These are phyloP conservation scores for Oreochromis spilurus DNA, from an alignment of 2,113 vertebrate species.

Conservation along the genomic window DNA sequence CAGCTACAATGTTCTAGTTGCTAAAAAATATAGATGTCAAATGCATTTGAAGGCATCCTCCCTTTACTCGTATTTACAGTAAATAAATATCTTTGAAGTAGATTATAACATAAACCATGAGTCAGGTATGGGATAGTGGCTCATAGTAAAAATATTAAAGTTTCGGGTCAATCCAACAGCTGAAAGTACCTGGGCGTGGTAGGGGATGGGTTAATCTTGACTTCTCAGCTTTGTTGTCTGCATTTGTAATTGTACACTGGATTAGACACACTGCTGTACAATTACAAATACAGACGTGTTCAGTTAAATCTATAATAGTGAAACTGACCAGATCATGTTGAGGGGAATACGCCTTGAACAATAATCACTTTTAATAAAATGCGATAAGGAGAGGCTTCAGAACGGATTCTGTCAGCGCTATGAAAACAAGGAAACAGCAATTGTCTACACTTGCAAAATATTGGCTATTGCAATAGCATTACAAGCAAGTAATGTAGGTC, in stretches of 20 bases:
- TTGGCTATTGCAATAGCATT: not conserved
- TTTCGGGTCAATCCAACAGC: not conserved
- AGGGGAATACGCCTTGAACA: not conserved
- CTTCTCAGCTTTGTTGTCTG: not conserved
- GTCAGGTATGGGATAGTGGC: not conserved
- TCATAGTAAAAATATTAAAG: fast-evolving
- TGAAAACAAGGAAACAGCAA: not conserved
- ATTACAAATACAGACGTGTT: not conserved
- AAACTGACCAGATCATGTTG: not conserved
- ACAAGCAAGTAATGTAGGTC: not conserved
- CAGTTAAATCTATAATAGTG: not conserved
- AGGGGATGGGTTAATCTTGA: not conserved
- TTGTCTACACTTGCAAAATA: not conserved
- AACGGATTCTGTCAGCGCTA: not conserved
- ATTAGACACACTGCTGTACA: not conserved
- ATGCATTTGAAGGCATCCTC: not conserved
- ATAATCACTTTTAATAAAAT: not conserved
- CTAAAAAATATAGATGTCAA: not conserved
- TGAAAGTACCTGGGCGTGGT: not conserved
- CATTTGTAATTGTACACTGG: not conserved
- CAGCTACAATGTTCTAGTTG: not conserved
- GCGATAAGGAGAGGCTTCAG: not conserved
- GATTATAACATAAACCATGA: not conserved
- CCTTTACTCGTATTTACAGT: fast-evolving
- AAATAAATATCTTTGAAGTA: not conserved